Base-by-base conservation (phyloP, 1,140 invertebrate species). In the Ephestia elutella region DNA sequence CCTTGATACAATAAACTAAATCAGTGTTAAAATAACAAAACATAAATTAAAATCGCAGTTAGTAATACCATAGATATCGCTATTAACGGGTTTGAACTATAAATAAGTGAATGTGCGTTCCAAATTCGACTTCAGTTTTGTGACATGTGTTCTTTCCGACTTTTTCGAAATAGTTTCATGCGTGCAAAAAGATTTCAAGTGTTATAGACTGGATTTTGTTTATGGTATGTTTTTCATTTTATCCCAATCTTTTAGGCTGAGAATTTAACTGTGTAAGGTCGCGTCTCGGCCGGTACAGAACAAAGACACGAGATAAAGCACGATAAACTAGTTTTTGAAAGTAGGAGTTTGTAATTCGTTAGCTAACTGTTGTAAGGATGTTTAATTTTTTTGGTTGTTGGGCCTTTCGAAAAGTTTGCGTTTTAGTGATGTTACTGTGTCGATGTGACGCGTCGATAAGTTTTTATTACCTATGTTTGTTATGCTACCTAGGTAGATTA, bases 161-260 rank as follows among this genome's bases (percentile, higher is more conserved):
- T 60, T 49, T 66, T 68, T 65, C 59, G 56, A 71, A 71, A 73
- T 68, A 68, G 73, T 77, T 77, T 68, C 13, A 63, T 70, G 63
- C 59, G 66, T 71, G 64, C 69, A 68, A 73, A 77, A 72, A 63
- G 68, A 68, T 75, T 65, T 65, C 64, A 2, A 57, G 59, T 60
- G 63, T 68, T 58, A 63, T 59, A 56, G 51, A 76, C 66, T 75
- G 75, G 78, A 80, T 76, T 68, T 68, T 59, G 63, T 71, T 65
- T 70, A 73, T 72, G 73, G 73, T 76, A 54, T 70, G 71, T 66
- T 63, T 38, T 59, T 18, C 25, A 54, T n/a, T 5, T 20, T 21
- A 53, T 15, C 38, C 5, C 8, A 11, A 8, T 1, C 5, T 44
- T 44, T 44, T 15, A 20, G 28, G 21, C 13, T 25, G 9, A 10